Conservation (phyloP, 2,888 invertebrate genomes). For the Chironomus riparius region DNA sequence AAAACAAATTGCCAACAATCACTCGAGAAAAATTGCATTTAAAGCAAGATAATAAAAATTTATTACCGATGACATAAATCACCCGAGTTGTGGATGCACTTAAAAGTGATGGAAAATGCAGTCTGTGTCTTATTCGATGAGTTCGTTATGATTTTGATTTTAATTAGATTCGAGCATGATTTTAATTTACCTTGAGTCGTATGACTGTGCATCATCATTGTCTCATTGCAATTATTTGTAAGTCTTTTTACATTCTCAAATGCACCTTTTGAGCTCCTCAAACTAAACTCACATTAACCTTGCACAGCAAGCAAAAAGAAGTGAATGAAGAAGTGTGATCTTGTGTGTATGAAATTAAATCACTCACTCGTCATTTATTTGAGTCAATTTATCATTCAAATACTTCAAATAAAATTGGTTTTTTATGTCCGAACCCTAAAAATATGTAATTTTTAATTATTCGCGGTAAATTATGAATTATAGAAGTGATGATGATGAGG, state of each 20-base stretch:
- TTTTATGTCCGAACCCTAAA: too few species aligned
- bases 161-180: not conserved
- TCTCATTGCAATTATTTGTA: not conserved
- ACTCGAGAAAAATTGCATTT: not conserved
- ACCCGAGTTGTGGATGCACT: not conserved
- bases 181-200: not conserved
- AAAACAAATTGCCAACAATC: not conserved
- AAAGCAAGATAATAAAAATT: not conserved
- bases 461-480: too few species aligned
- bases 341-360: not conserved
- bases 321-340: not conserved
- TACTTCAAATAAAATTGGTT: too few species aligned
- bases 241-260: not conserved
- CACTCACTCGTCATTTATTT: not conserved
- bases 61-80: conserved; percentile 9
- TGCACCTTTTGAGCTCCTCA: not conserved
- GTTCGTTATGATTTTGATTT: not conserved
- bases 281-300: not conserved
- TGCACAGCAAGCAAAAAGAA: not conserved
- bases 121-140: not conserved
- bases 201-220: not conserved
- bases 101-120: not conserved
- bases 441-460: too few species aligned
- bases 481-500: too few species aligned
- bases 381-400: too few species aligned